Evolutionary conservation across 2,113 vertebrate genomes (phyloP).

Genomic region (Cacatua alba): DNA sequence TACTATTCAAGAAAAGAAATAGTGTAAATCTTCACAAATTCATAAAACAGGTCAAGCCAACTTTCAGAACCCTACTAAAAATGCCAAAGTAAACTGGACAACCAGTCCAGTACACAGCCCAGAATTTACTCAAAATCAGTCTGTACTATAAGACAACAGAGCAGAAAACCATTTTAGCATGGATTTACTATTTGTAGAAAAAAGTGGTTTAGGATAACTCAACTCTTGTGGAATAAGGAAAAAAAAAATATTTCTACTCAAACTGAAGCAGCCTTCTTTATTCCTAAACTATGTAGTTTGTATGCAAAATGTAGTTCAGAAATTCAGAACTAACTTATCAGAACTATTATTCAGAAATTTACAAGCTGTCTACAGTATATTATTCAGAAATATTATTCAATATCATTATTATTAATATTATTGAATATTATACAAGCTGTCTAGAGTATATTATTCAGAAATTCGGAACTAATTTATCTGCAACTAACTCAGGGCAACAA

Average conservation of each 20-base stretch:
- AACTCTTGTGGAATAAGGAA: neutral
- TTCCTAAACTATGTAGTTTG: neutral
- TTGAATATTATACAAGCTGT: neutral
- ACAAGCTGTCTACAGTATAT: neutral
- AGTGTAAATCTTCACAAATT: neutral
- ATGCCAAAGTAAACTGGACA: neutral
- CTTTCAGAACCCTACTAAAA: neutral
- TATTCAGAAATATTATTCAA: neutral
- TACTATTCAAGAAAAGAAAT: neutral
- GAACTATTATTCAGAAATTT: neutral
- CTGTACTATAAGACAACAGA: neutral
- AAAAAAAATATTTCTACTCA: neutral
- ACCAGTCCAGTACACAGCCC: neutral
- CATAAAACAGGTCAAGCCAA: neutral
- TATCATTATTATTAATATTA: too few species aligned
- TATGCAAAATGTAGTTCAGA: neutral
- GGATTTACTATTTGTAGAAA: neutral
- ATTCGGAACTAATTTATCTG: neutral
- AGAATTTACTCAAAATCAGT: neutral
- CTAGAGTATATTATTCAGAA: neutral
- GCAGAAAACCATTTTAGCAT: neutral
- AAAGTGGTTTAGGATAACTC: neutral
- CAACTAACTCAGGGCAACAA: neutral
- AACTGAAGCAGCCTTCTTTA: neutral
- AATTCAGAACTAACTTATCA: neutral